Conservation (phyloP, 2,888 invertebrate species). For the Lydus trimaculatus region DNA sequence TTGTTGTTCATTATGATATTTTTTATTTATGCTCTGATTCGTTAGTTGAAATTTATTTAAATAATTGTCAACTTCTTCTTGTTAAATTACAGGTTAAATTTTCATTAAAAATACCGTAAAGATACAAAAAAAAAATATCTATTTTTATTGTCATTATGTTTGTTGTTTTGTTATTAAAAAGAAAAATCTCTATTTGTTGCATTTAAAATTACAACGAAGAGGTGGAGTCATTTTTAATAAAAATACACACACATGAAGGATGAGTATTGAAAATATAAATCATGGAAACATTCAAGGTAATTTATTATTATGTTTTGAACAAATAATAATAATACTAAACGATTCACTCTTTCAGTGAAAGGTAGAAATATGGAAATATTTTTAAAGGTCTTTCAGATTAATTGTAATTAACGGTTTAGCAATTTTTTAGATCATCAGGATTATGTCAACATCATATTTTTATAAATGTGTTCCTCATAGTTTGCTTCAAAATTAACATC, state of each 20-base stretch:
- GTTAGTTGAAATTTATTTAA: not conserved
- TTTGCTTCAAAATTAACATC: too few relatives aligned
- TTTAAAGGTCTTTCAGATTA: not conserved
- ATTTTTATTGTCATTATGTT: not conserved
- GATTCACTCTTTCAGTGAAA: slow-evolving; percentile 2
- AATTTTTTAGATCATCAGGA: too few relatives aligned
- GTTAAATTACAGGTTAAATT: slow-evolving; percentile 13
- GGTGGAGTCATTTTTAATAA: not conserved
- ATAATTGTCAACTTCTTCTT: slow-evolving; percentile 11
- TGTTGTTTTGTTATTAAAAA: slow-evolving; percentile 12
- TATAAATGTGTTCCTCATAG: too few relatives aligned
- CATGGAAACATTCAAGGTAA: slow-evolving; percentile 2
- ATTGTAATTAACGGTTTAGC: too few relatives aligned
- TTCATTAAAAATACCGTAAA: not conserved
- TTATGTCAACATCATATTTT: too few relatives aligned
- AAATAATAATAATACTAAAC: slow-evolving; percentile 3
- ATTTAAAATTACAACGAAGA: not conserved
- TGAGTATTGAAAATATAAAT: slow-evolving; percentile 23
- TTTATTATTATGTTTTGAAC: slow-evolving; percentile 2
- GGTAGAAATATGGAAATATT: not conserved
- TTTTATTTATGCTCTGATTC: slow-evolving; percentile 16
- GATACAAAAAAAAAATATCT: not conserved
- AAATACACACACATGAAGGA: slow-evolving; percentile 15
- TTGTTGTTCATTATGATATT: not conserved
- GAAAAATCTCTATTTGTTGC: not conserved